Evolutionary conservation across 2,797 vertebrate genomes (phyloP).

Genomic region (Onychomys arenicola): DNA sequence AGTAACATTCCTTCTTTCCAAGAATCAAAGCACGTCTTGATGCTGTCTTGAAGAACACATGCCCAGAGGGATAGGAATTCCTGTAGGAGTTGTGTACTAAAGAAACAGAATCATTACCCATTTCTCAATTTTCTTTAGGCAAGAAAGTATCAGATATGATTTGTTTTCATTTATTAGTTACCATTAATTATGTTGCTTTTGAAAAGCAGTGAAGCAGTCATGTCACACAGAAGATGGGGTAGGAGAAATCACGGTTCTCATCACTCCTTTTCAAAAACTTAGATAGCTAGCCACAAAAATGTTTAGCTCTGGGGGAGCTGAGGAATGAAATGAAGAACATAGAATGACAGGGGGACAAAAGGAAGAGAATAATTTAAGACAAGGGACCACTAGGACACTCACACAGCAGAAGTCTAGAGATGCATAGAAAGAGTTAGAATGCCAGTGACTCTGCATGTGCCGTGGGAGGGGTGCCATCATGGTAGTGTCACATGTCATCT

Average conservation of each 20-base stretch:
- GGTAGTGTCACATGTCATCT: background rate
- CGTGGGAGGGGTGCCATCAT: background rate
- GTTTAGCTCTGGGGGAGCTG: no score
- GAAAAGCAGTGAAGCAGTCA: background rate
- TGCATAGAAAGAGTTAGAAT: background rate
- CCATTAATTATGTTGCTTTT: background rate
- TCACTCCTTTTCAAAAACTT: background rate
- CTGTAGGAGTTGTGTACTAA: background rate
- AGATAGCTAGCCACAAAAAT: background rate
- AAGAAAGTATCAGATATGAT: background rate
- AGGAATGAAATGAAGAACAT: background rate
- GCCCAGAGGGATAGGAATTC: background rate
- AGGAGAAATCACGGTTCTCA: background rate
- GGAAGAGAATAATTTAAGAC: background rate
- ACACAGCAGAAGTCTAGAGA: background rate
- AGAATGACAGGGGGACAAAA: background rate
- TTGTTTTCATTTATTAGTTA: background rate
- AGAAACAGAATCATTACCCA: conserved; percentile 5
- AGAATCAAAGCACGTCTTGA: background rate
- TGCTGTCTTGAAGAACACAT: background rate
- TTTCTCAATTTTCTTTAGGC: background rate
- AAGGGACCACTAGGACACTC: background rate
- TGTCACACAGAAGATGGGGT: no score
- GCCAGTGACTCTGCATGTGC: no score
- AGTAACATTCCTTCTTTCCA: background rate